These are phyloP conservation scores for Myocastor coypus DNA, from an alignment of 2,113 vertebrate genomes.

Conservation along the genomic window DNA sequence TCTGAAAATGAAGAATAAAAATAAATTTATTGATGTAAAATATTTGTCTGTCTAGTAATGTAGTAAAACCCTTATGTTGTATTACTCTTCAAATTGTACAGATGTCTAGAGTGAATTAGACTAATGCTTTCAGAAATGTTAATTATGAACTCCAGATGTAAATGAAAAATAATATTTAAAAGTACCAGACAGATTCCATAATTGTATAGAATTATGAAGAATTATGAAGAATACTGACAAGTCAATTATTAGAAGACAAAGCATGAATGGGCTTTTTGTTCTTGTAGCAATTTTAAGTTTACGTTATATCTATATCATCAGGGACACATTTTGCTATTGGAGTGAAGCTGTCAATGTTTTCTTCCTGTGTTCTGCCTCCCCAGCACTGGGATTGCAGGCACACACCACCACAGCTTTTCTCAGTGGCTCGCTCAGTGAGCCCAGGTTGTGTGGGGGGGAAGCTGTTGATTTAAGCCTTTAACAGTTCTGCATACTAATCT, in stretches of 20 bases:
- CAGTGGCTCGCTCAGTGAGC: too few relatives aligned
- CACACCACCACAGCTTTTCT: too few relatives aligned
- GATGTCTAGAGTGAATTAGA: neutral
- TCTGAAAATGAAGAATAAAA: neutral
- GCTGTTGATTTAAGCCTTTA: too few relatives aligned
- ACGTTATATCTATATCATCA: neutral
- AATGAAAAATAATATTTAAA: neutral
- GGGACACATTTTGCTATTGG: neutral
- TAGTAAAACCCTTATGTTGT: neutral
- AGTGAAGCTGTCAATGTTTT: neutral
- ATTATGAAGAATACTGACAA: neutral
- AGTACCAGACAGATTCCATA: neutral
- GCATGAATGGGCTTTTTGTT: neutral
- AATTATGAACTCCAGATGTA: neutral
- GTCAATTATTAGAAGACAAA: neutral
- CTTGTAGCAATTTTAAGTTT: neutral
- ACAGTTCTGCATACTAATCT: too few relatives aligned
- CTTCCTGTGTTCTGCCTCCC: neutral
- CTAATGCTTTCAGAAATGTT: neutral
- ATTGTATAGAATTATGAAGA: neutral
- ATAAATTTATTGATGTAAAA: neutral
- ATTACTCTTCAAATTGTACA: neutral
- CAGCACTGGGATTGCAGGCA: too few relatives aligned
- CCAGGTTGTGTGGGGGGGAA: too few relatives aligned
- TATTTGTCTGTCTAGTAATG: neutral